phyloP scores from a whole-genome alignment of 92 coral and sea anemone species.

The Zoanthus gigantus region DNA sequence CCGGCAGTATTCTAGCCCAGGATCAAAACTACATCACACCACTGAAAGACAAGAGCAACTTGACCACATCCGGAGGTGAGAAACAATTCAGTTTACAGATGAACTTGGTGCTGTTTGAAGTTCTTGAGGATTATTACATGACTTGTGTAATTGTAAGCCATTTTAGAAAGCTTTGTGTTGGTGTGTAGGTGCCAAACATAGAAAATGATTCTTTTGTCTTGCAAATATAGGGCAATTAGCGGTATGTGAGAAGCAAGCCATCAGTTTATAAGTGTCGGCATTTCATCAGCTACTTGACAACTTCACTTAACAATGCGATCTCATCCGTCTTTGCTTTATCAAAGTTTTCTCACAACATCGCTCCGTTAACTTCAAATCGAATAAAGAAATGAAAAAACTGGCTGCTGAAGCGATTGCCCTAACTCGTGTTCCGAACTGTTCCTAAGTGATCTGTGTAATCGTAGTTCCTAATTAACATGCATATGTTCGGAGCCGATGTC shows the following conservation, averaged over 20 bases:
- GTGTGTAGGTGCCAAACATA: constrained; percentile 31
- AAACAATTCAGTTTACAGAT: neutral
- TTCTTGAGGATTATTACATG: neutral
- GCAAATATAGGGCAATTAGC: constrained; percentile 41
- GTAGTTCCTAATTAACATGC: neutral
- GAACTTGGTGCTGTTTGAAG: neutral
- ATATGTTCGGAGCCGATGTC: neutral
- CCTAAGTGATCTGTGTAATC: constrained; percentile 16
- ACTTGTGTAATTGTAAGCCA: constrained; percentile 9
- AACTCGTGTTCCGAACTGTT: neutral
- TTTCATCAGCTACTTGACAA: constrained; percentile 39
- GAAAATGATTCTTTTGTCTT: constrained; percentile 32
- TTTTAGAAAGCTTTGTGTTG: constrained; percentile 8
- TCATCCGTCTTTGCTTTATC: neutral
- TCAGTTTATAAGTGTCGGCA: neutral
- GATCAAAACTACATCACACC: constrained; percentile 44
- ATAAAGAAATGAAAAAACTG: neutral
- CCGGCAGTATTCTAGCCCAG: neutral
- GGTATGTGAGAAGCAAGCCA: constrained; percentile 27
- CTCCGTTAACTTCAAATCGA: constrained; percentile 4
- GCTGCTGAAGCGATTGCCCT: neutral
- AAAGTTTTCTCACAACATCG: neutral
- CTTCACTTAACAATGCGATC: neutral
- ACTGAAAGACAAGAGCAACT: constrained; percentile 28
- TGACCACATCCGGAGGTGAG: constrained; percentile 53